These are phyloP conservation scores for Sarcoramphus papa DNA, from an alignment of 2,797 vertebrate genomes.

Conservation along the genomic window DNA sequence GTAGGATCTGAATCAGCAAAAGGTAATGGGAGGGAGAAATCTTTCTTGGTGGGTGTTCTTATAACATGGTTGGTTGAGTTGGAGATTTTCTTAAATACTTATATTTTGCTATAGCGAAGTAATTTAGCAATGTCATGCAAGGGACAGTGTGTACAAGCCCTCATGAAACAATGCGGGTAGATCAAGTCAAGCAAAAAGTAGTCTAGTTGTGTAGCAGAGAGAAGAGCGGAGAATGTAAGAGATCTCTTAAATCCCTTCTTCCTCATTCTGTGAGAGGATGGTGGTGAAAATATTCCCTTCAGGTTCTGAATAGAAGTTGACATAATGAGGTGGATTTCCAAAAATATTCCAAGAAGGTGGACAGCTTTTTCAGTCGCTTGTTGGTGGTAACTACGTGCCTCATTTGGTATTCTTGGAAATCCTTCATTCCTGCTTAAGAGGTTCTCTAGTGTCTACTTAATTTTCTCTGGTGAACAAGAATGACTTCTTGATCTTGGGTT, in stretches of 20 bases:
- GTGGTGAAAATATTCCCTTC: not conserved
- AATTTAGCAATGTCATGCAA: not conserved
- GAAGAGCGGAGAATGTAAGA: fast-evolving
- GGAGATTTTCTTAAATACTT: not conserved
- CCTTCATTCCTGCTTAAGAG: not conserved
- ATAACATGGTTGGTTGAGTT: not conserved
- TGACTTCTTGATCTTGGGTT: not conserved
- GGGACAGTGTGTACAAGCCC: not conserved
- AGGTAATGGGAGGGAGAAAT: not conserved
- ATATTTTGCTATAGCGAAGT: not conserved
- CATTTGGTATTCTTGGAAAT: not conserved
- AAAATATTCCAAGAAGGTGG: not conserved
- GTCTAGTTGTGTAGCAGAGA: not conserved
- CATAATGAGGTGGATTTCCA: not conserved
- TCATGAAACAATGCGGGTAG: not conserved
- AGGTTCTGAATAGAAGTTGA: not conserved
- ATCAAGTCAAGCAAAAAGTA: not conserved
- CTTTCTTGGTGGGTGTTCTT: not conserved
- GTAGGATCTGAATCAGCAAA: not conserved
- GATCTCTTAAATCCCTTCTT: not conserved
- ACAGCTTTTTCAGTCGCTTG: not conserved
- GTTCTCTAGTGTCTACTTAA: not conserved
- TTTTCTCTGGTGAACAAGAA: not conserved
- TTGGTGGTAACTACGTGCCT: not conserved
- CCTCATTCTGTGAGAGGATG: not conserved